These are phyloP conservation scores for Girardinichthys multiradiatus DNA, from an alignment of 2,113 vertebrate genomes.

Conservation along the genomic window DNA sequence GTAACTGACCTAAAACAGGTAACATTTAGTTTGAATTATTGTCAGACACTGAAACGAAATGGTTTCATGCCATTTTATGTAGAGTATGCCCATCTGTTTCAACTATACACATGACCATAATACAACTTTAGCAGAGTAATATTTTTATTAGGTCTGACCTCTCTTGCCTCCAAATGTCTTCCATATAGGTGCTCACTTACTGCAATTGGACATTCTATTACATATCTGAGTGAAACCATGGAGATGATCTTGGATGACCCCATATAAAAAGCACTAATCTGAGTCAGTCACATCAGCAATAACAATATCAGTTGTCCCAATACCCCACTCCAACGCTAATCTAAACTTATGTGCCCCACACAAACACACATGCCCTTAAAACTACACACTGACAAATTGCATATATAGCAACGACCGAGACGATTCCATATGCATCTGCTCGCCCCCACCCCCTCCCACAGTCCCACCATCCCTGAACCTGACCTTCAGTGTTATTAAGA, in stretches of 20 bases:
- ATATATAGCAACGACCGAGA: constrained; percentile 37
- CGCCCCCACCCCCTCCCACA: constrained; percentile 27
- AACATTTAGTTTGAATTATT: neutral
- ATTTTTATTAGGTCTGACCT: neutral
- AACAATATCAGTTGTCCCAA: constrained; percentile 35
- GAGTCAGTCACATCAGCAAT: constrained; percentile 32
- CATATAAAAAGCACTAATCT: constrained; percentile 36
- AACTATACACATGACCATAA: too few relatives aligned
- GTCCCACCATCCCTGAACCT: constrained; percentile 56
- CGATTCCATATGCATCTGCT: constrained; percentile 53
- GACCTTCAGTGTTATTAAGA: constrained; percentile 76
- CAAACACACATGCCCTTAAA: constrained; percentile 30
- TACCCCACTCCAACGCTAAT: constrained; percentile 3
- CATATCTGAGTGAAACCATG: constrained; percentile 38
- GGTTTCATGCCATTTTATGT: too few relatives aligned
- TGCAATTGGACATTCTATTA: constrained; percentile 16
- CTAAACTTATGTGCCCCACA: constrained; percentile 9
- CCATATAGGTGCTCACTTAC: neutral
- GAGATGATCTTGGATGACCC: constrained; percentile 47
- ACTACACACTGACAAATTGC: constrained; percentile 46
- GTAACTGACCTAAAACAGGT: neutral
- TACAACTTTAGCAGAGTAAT: too few relatives aligned
- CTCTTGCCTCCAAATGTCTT: neutral
- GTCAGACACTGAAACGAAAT: neutral
- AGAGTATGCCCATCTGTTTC: too few relatives aligned